Base-by-base conservation (phyloP, 2,888 invertebrate genomes). In the Anodontia alba region DNA sequence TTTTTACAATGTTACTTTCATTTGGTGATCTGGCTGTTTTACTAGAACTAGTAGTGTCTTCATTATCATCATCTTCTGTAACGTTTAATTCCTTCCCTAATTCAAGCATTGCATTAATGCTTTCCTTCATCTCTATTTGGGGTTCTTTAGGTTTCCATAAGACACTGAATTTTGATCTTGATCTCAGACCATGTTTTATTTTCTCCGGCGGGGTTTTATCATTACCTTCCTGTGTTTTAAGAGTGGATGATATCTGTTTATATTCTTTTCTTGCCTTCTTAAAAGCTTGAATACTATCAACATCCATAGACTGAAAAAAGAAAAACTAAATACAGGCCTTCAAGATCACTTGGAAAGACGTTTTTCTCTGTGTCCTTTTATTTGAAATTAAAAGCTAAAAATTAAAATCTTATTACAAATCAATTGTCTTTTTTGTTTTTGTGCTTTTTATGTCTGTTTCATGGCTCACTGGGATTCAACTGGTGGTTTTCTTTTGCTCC, bases 301-400 rank as follows among this genome's bases (percentile, higher is more conserved):
- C 77, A 76, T 82, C 84, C 36, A 85, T 66, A 26, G 81, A 70
- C 84, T 84, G 66, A 62, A 74, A 73, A 29, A 17, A 49, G 26
- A 5, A 23, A 67, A 46, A 29, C 12, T 38, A n/a, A n/a, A n/a
- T n/a, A n/a, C n/a, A n/a, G n/a, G n/a, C n/a, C n/a, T n/a, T n/a
- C n/a, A n/a, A n/a, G n/a, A n/a, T n/a, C n/a, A n/a, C n/a, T n/a
- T n/a, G n/a, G n/a, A n/a, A n/a, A n/a, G n/a, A n/a, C n/a, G n/a
- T n/a, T n/a, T n/a, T n/a, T n/a, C n/a, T n/a, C n/a, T n/a, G n/a
- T n/a, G n/a, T n/a, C n/a, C n/a, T n/a, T n/a, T n/a, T n/a, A n/a
- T n/a, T n/a, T n/a, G n/a, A n/a, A n/a, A n/a, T n/a, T n/a, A n/a
- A n/a, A n/a, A n/a, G n/a, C n/a, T n/a, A n/a, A n/a, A n/a, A n/a